A percentile compares a stretch with the other conserved stretches of the same genome.
Conservation (phyloP, 2,888 invertebrate species). For the Hyles lineata region DNA sequence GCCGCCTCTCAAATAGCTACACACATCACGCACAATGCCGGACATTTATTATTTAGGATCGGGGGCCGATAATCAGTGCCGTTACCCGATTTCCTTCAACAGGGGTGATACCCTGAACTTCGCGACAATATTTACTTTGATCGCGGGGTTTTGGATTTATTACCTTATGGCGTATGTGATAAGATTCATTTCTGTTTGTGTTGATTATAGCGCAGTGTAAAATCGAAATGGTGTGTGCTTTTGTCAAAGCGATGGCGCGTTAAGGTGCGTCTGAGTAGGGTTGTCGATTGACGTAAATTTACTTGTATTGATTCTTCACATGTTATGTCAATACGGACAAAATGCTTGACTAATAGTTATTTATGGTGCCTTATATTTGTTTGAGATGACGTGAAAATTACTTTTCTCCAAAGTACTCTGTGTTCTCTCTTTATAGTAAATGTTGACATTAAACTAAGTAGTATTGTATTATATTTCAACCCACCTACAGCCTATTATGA, state of each 20-base stretch:
- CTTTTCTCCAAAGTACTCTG: no score
- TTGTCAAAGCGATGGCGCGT: constrained; percentile 34
- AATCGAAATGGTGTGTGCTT: constrained; percentile 31
- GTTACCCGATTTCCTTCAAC: constrained; percentile 63
- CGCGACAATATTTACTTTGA: constrained; percentile 39
- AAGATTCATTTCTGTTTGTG: not conserved
- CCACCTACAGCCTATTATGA: no score
- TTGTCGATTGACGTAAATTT: constrained; percentile 22
- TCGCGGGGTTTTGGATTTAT: constrained; percentile 11
- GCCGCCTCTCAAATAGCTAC: constrained; percentile 43
- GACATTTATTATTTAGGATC: constrained; percentile 74
- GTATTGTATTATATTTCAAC: no score
- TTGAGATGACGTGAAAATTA: not conserved
- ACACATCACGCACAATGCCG: constrained; percentile 50
- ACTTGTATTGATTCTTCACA: constrained; percentile 8
- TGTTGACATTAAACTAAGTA: no score
- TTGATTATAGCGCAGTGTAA: constrained; percentile 11
- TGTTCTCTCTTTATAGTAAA: not conserved
- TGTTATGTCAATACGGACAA: not conserved
- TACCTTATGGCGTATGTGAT: not conserved
- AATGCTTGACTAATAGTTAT: not conserved
- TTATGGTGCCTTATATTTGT: not conserved
- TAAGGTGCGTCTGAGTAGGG: constrained; percentile 41
- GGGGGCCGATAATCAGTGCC: constrained; percentile 64
- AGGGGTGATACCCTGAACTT: constrained; percentile 50